Evolutionary conservation across 1,140 invertebrate genomes (phyloP).

Genomic region (Eciton burchellii): DNA sequence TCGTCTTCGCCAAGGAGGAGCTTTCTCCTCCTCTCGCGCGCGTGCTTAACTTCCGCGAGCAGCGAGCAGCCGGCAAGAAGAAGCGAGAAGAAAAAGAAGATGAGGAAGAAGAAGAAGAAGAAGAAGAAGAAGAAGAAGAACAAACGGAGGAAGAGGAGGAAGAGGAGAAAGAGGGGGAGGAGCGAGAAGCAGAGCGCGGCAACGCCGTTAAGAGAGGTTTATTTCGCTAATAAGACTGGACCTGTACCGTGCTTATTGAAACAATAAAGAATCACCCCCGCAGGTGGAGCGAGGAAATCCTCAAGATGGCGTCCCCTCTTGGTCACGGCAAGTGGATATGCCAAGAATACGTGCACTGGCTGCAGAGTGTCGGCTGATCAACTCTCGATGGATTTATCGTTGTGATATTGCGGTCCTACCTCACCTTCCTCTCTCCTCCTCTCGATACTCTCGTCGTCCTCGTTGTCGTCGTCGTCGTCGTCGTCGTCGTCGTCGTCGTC

Average conservation of each 20-base stretch:
- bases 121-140: slow-evolving; percentile 17
- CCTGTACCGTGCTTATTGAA: slow-evolving; percentile 84
- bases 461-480: slow-evolving; percentile 26
- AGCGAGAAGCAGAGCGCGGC: slow-evolving; percentile 28
- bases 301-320: slow-evolving; percentile 75
- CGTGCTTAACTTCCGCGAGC: slow-evolving; percentile 10
- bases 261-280: slow-evolving; percentile 85
- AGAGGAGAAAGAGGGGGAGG: slow-evolving; percentile 5
- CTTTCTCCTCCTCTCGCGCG: slow-evolving; percentile 48
- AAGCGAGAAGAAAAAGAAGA: slow-evolving; percentile 29
- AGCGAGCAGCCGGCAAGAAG: not conserved
- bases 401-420: slow-evolving; percentile 76
- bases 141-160: too few species aligned
- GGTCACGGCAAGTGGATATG: slow-evolving; percentile 75
- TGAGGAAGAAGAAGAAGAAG: not conserved
- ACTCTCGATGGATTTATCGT: slow-evolving; percentile 82
- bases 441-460: slow-evolving; percentile 28
- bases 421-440: slow-evolving; percentile 16
- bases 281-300: slow-evolving; percentile 67
- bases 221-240: slow-evolving; percentile 86
- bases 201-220: slow-evolving; percentile 84
- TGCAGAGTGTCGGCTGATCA: slow-evolving; percentile 76
- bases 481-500: slow-evolving; percentile 23
- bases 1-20: slow-evolving; percentile 49
- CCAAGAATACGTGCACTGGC: slow-evolving; percentile 77